Base-by-base conservation (phyloP, 1,140 invertebrate genomes). In the Thrips palmi region DNA sequence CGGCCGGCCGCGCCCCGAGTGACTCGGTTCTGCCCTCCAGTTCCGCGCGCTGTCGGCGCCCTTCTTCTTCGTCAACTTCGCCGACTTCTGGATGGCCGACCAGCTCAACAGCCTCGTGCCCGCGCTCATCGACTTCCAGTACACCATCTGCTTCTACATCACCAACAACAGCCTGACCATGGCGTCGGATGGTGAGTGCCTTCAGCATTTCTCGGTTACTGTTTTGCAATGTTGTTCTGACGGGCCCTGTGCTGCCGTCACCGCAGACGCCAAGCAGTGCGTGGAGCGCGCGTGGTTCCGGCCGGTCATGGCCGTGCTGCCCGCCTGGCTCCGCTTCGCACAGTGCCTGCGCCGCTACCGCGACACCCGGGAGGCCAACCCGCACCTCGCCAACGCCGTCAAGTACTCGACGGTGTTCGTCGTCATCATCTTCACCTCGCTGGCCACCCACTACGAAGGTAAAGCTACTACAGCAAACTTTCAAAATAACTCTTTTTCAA, bases 11-110 rank as follows among this genome's bases (percentile, higher is more conserved):
- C n/a, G n/a, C n/a, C n/a, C n/a, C n/a, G n/a, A n/a, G n/a, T n/a
- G n/a, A n/a, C n/a, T n/a, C n/a, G n/a, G n/a, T n/a, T n/a, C n/a
- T n/a, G n/a, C n/a, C n/a, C n/a, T 52, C 20, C 41, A 63, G 70
- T 61, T 70, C 32, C 64, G 78, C 14, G 74, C 85, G 41, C 51
- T 86, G 39, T 64, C 68, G 4, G 79, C 87, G 1, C 86, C 86
- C 7, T 81, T 91, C 52, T 77, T 80, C 45, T 71, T 76, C 49
- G 87, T 92, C 11, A 71, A 70, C 10, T 92, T 92, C 54, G 82
- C 86, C 36, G 85, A 92, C 59, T 92, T 92, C 62, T 92, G 87
- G 87, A 68, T 92, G 39, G 87, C 80, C 37, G 86, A 92, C 62
- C 86, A 92, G 55, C 62, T 93, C 20, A 88, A 83, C 51, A 86